phyloP scores from a whole-genome alignment of 1,140 invertebrate genomes.

The Helicoverpa zea region DNA sequence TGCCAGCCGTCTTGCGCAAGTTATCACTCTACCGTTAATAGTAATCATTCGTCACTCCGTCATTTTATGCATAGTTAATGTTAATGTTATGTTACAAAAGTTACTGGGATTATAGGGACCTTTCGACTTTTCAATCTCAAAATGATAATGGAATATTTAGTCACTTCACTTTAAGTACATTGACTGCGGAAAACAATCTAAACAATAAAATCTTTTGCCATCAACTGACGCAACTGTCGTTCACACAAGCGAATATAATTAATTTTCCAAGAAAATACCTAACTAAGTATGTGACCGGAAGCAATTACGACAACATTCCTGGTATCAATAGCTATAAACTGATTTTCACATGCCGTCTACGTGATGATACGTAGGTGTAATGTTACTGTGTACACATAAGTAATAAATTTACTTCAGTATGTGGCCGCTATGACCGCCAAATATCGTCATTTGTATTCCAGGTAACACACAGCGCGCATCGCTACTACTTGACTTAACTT shows the following conservation, averaged over 20 bases:
- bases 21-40: no score
- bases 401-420: slow-evolving; percentile 76
- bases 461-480: slow-evolving; percentile 61
- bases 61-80: no score
- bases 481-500: slow-evolving; percentile 68
- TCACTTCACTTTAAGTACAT: no score
- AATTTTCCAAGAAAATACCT: slow-evolving; percentile 63
- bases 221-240: background rate
- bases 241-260: slow-evolving; percentile 19
- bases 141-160: no score
- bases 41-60: no score
- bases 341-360: slow-evolving; percentile 79
- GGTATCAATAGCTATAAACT: slow-evolving; percentile 74
- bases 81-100: no score
- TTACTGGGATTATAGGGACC: no score
- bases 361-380: slow-evolving; percentile 68
- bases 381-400: slow-evolving; percentile 60
- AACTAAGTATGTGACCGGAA: slow-evolving; percentile 76
- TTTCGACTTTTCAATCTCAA: no score
- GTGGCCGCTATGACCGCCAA: slow-evolving; percentile 75
- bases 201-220: background rate
- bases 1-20: no score
- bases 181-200: background rate
- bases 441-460: slow-evolving; percentile 81
- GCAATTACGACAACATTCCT: slow-evolving; percentile 76